Evolutionary conservation across 2,797 vertebrate species (phyloP), one percentile per base, ranked within the genome.

Genomic region (Anas flavirostris): DNA sequence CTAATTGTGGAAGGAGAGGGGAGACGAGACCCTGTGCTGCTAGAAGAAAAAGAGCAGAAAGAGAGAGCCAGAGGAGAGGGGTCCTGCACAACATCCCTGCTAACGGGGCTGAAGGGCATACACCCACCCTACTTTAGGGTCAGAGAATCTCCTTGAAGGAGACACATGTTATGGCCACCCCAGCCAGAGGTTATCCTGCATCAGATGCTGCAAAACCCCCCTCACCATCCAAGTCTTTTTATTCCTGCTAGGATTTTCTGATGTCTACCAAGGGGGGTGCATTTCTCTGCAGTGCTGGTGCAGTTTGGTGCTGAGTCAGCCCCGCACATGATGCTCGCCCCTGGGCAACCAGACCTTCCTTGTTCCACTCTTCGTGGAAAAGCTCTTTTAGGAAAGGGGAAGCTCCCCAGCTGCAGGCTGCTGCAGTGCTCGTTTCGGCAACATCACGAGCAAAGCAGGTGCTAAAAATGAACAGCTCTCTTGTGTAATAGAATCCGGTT

Each of bases 281-380:
- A 76, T 64, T 56, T 39, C 39, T 64, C 53, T 37, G 67, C 69
- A 50, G 69, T 5, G 23, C 41, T 1, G 8, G 69, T 56, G 7
- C 15, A 1, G 25, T 10, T 60, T 23, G 4, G 26, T 37, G 84
- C 91, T 88, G 91, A 96, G 79, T 91, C 95, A 92, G 93, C 68
- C 2, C 0, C 0, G 0, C 84, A 52, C 81, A 35, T 76, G 86
- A 52, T 91, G 70, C 44, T 78, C 41, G 8, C 14, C 23, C 60
- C 43, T 4, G 43, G 33, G 58, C 8, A 4, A 8, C 28, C 72
- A 41, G 56, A 50, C 37, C 68, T 88, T 84, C 77, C 88, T 73
- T 6, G 1, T 91, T 81, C 80, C 0, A 4, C 52, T 46, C 7
- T 9, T 44, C 9, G 0, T 50, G 60, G 82, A 76, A 68, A 48